Conservation (phyloP, 2,113 vertebrate genomes). For the Pterocles burchelli region DNA sequence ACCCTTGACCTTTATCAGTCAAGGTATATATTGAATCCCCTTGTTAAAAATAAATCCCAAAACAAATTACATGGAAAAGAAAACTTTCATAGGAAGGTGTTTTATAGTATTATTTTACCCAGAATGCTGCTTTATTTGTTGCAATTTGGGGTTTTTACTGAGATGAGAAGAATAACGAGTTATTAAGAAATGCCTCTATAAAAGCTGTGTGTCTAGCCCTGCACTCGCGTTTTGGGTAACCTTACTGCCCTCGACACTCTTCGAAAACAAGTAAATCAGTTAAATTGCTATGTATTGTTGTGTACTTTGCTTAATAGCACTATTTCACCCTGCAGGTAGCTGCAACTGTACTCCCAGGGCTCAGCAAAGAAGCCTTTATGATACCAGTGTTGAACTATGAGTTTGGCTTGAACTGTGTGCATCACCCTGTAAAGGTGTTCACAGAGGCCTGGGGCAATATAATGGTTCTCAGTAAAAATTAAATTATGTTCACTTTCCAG, state of each 20-base stretch:
- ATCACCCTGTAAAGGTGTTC: background rate
- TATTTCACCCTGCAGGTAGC: conserved; percentile 21
- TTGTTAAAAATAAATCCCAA: conserved; percentile 59
- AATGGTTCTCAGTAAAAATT: background rate
- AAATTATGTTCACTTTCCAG: background rate
- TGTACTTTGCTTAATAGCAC: background rate
- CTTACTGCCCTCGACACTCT: background rate
- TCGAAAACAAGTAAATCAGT: conserved; percentile 43
- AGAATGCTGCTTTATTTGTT: background rate
- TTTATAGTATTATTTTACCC: background rate
- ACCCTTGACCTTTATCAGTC: conserved; percentile 77
- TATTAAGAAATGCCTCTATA: background rate
- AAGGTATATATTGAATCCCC: conserved; percentile 45
- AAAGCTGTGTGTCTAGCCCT: background rate
- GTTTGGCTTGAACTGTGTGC: background rate
- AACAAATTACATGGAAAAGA: conserved; percentile 21
- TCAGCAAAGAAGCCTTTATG: background rate
- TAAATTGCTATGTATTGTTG: background rate
- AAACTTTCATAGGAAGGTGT: background rate
- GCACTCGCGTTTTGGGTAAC: background rate
- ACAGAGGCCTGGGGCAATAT: background rate
- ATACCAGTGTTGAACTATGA: background rate
- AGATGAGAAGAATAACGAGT: background rate
- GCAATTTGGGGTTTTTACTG: background rate
- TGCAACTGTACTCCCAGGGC: background rate